A percentile compares a stretch with the other conserved stretches of the same genome.
phyloP scores from a whole-genome alignment of 2,888 invertebrate genomes.

The Aporophyla lueneburgensis region DNA sequence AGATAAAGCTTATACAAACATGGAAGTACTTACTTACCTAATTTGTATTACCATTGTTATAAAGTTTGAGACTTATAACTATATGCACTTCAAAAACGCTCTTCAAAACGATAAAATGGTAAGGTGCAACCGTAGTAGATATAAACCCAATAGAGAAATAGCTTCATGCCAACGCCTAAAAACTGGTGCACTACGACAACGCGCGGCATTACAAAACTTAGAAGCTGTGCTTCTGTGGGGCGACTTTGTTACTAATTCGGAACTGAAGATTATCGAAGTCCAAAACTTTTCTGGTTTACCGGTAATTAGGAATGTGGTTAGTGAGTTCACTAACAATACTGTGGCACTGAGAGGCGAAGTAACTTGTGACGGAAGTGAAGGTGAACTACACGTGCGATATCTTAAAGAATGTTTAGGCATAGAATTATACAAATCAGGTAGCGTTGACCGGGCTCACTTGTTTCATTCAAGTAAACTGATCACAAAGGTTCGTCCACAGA shows the following conservation, averaged over 20 bases:
- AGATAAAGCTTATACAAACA: neutral
- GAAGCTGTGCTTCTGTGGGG: neutral
- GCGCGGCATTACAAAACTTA: neutral
- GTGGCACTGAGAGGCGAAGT: constrained; percentile 40
- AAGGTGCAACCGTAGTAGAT: neutral
- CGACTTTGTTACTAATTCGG: neutral
- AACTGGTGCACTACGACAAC: neutral
- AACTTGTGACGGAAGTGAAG: constrained; percentile 49
- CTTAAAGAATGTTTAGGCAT: neutral
- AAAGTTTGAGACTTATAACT: neutral
- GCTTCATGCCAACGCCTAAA: neutral
- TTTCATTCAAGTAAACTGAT: constrained; percentile 1
- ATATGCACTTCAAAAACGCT: neutral
- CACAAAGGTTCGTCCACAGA: neutral
- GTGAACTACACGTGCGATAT: constrained; percentile 42
- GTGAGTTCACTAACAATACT: constrained; percentile 8
- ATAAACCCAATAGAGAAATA: neutral
- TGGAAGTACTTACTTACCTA: neutral
- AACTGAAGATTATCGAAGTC: neutral
- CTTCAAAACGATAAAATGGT: no score
- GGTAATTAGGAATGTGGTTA: neutral
- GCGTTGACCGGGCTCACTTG: neutral
- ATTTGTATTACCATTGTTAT: neutral
- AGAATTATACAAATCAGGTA: constrained; percentile 9
- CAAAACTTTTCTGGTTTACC: neutral